A percentile compares a stretch with the other conserved stretches of the same genome.
Evolutionary conservation across 2,888 invertebrate species (phyloP).

Genomic region (Agriopis marginaria): DNA sequence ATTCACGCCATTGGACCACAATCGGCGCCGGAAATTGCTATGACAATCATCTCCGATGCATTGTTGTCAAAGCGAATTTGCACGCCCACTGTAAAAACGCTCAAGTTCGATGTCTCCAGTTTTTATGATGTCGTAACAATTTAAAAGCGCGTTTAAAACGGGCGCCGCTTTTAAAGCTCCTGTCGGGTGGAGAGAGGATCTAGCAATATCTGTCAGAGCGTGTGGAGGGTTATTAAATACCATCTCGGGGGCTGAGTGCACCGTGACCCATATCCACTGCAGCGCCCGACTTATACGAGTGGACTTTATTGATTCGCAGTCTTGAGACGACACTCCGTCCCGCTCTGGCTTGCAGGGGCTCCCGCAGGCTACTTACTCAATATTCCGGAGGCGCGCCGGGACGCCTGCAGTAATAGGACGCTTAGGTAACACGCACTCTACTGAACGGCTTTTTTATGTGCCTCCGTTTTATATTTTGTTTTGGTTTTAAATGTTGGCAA

Average conservation of each 20-base stretch:
- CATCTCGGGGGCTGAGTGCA: constrained; percentile 77
- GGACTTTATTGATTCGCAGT: constrained; percentile 87
- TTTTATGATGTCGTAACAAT: constrained; percentile 58
- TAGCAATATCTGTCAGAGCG: constrained; percentile 75
- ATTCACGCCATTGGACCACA: constrained; percentile 74
- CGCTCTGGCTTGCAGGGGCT: constrained; percentile 60
- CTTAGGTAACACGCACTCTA: constrained; percentile 71
- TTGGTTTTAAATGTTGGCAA: constrained; percentile 26
- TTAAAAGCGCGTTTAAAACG: constrained; percentile 60
- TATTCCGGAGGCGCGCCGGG: constrained; percentile 75
- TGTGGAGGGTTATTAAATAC: constrained; percentile 78
- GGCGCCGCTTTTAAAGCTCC: constrained; percentile 55
- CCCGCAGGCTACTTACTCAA: constrained; percentile 79
- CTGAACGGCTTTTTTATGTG: constrained; percentile 65
- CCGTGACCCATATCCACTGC: constrained; percentile 84
- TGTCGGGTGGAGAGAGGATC: constrained; percentile 57
- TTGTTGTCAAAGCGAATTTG: constrained; percentile 39
- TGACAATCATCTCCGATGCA: constrained; percentile 62
- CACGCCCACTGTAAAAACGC: constrained; percentile 44
- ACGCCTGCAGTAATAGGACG: constrained; percentile 73
- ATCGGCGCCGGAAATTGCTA: constrained; percentile 66
- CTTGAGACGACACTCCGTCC: constrained; percentile 82
- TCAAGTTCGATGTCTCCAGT: constrained; percentile 44
- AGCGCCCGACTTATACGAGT: constrained; percentile 82
- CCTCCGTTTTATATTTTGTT: constrained; percentile 55